These are phyloP conservation scores for Lobophora halterata DNA, from an alignment of 2,888 invertebrate species.

Conservation along the genomic window DNA sequence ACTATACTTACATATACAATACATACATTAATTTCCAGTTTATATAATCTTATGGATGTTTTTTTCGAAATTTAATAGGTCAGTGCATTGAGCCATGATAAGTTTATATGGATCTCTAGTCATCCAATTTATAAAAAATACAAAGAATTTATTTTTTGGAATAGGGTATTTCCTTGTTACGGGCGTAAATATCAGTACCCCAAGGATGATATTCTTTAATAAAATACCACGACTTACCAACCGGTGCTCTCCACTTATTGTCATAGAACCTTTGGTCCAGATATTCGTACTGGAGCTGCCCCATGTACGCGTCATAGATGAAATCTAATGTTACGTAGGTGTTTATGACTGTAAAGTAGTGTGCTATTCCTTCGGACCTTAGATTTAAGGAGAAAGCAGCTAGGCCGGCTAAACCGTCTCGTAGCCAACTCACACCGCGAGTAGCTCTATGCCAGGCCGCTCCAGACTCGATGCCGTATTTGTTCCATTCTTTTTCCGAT, in stretches of 20 bases:
- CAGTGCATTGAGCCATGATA: too few species aligned
- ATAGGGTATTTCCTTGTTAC: background rate
- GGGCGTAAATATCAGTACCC: background rate
- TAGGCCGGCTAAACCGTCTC: constrained; percentile 40
- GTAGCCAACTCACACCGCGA: constrained; percentile 21
- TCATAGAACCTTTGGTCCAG: constrained; percentile 20
- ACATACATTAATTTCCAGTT: too few species aligned
- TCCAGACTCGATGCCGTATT: constrained; percentile 41
- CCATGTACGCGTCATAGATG: constrained; percentile 37
- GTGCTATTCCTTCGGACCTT: constrained; percentile 30
- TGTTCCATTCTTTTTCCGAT: constrained; percentile 27
- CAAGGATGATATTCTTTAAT: background rate
- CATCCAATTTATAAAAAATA: too few species aligned
- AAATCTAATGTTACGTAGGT: constrained; percentile 39
- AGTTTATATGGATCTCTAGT: too few species aligned
- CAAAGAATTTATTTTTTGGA: background rate
- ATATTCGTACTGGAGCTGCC: constrained; percentile 19
- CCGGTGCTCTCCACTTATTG: constrained; percentile 2
- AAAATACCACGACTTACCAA: background rate
- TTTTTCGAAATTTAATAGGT: too few species aligned
- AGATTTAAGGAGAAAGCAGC: constrained; percentile 38
- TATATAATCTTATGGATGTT: too few species aligned
- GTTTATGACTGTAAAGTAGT: constrained; percentile 43
- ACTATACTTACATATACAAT: too few species aligned
- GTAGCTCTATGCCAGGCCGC: constrained; percentile 34